phyloP scores from a whole-genome alignment of 2,888 invertebrate genomes.

The Drosophila subsilvestris region DNA sequence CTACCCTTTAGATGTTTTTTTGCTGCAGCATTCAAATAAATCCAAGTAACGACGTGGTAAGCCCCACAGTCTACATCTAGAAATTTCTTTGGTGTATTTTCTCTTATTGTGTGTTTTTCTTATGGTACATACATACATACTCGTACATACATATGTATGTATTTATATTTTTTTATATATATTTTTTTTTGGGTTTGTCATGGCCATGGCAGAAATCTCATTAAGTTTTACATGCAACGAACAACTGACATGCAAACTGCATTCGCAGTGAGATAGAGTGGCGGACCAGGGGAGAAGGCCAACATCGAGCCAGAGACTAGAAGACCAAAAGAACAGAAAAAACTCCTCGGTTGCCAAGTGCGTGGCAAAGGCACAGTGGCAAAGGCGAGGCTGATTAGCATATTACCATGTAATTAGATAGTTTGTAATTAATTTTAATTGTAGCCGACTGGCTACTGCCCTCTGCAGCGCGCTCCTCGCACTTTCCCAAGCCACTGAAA shows the following conservation, averaged over 20 bases:
- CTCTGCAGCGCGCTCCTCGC: conserved; percentile 12
- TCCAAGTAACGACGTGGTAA: not conserved
- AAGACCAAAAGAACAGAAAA: not conserved
- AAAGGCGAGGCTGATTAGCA: conserved; percentile 72
- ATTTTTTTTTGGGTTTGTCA: conserved; percentile 36
- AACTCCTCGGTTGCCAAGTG: conserved; percentile 51
- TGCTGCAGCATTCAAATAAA: not conserved
- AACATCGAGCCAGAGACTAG: not conserved
- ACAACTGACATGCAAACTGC: conserved; percentile 49
- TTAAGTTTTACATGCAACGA: conserved; percentile 53
- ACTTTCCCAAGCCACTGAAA: conserved; percentile 27
- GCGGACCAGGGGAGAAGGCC: not conserved
- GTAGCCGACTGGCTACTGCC: conserved; percentile 45
- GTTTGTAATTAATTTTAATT: conserved; percentile 81
- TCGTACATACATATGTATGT: no score
- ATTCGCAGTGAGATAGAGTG: conserved; percentile 12
- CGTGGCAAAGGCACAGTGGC: conserved; percentile 57
- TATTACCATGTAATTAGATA: conserved; percentile 79
- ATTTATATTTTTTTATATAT: not conserved
- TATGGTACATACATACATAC: not conserved
- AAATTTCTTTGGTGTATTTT: not conserved
- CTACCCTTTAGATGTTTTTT: no score
- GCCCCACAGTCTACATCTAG: not conserved
- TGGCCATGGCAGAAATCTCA: conserved; percentile 52
- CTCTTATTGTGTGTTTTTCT: not conserved